Evolutionary conservation across 2,888 invertebrate genomes (phyloP).

Genomic region (Parnassius smintheus): DNA sequence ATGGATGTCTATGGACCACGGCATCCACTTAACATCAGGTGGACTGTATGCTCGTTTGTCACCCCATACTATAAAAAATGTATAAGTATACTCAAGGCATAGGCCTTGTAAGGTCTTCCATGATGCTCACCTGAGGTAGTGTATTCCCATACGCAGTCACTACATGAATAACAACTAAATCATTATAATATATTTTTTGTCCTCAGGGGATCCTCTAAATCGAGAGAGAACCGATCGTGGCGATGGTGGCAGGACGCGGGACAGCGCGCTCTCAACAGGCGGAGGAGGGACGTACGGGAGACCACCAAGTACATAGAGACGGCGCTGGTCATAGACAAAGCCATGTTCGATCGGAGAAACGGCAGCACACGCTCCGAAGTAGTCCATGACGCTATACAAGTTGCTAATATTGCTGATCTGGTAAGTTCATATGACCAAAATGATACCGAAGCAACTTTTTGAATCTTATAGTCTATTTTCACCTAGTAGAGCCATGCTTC

Average conservation of each 20-base stretch:
- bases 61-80: too few species aligned
- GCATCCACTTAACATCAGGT: too few species aligned
- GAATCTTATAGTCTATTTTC: too few species aligned
- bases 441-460: too few species aligned
- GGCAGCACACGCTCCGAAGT: constrained; percentile 93
- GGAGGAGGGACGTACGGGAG: constrained; percentile 90
- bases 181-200: constrained; percentile 3
- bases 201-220: constrained; percentile 45
- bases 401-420: constrained; percentile 98
- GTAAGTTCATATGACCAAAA: constrained; percentile 78
- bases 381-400: constrained; percentile 97
- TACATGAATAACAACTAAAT: too few species aligned
- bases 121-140: too few species aligned
- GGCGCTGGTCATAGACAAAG: constrained; percentile 96
- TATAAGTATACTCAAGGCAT: too few species aligned
- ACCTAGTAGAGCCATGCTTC: too few species aligned
- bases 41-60: too few species aligned
- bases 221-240: constrained; percentile 57
- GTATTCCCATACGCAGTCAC: too few species aligned
- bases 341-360: constrained; percentile 96
- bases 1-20: too few species aligned
- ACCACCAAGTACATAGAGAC: constrained; percentile 97
- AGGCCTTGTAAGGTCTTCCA: too few species aligned
- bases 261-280: constrained; percentile 55
- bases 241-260: constrained; percentile 69